Percentiles rank a stretch among this genome's conserved stretches.
phyloP scores from a whole-genome alignment of 2,797 vertebrate genomes.

The Danio choprae region DNA sequence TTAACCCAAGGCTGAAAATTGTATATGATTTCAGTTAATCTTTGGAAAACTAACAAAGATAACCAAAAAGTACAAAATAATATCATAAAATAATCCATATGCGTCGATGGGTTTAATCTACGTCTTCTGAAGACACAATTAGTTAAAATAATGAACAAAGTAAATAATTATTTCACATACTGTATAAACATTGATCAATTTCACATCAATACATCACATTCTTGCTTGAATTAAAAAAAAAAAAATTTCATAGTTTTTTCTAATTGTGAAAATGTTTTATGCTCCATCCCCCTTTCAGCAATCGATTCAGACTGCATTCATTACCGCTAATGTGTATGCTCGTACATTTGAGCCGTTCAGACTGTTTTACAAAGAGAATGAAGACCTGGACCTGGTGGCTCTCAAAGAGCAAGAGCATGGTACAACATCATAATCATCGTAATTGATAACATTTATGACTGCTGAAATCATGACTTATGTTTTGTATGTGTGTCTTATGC shows the following conservation, averaged over 20 bases:
- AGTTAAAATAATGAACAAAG: not conserved
- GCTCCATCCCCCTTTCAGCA: slow-evolving; percentile 69
- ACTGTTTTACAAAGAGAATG: slow-evolving; percentile 83
- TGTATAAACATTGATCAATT: not conserved
- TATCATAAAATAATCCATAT: not conserved
- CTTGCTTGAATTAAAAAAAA: not conserved
- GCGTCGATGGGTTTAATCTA: not conserved
- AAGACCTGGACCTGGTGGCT: slow-evolving; percentile 80
- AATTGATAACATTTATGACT: not conserved
- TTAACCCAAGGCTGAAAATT: not conserved
- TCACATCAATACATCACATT: not conserved
- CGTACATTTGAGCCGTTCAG: slow-evolving; percentile 81
- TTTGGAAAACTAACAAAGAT: not conserved
- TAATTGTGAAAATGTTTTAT: slow-evolving; percentile 13
- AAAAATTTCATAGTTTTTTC: not conserved
- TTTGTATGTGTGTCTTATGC: slow-evolving; percentile 39
- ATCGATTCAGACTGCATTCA: slow-evolving; percentile 79
- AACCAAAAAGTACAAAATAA: not conserved
- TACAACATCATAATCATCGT: slow-evolving; percentile 58
- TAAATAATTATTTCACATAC: not conserved
- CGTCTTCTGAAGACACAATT: not conserved
- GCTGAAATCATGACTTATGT: not conserved
- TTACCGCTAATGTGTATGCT: slow-evolving; percentile 77
- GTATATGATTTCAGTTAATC: not conserved
- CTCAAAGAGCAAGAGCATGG: slow-evolving; percentile 81